Conservation (phyloP, 2,888 invertebrate genomes). For the Watsonalla cultraria region DNA sequence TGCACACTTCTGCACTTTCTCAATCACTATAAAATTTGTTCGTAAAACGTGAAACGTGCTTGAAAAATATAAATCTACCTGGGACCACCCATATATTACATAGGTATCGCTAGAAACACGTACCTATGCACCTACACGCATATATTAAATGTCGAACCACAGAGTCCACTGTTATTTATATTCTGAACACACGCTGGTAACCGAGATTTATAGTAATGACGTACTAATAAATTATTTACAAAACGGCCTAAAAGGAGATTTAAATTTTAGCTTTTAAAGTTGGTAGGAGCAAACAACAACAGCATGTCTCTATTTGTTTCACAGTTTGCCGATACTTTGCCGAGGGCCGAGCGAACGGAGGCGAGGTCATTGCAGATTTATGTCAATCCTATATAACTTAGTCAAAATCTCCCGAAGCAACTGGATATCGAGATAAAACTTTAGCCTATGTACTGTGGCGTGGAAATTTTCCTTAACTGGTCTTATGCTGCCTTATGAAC, state of each 20-base stretch:
- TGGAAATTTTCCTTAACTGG: not conserved
- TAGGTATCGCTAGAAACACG: no score
- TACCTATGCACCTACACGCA: no score
- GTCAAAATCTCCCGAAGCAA: not conserved
- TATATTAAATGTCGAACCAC: no score
- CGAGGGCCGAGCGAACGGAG: constrained; percentile 25
- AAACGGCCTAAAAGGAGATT: not conserved
- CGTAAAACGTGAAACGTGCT: no score
- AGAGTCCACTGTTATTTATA: no score
- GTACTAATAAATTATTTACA: not conserved
- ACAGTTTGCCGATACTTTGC: constrained; percentile 38
- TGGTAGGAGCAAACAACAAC: constrained; percentile 29
- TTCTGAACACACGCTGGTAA: no score
- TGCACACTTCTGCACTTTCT: no score
- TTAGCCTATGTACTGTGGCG: not conserved
- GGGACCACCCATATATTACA: no score
- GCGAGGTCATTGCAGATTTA: constrained; percentile 25
- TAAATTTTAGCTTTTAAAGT: constrained; percentile 20
- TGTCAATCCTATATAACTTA: constrained; percentile 9
- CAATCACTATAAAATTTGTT: no score
- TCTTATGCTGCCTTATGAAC: not conserved
- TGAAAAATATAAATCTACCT: no score
- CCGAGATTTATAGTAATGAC: no score
- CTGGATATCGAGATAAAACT: constrained; percentile 3
- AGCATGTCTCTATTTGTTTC: constrained; percentile 34